Base-by-base conservation (phyloP, 1,140 invertebrate genomes). In the Saxidomus purpurata region DNA sequence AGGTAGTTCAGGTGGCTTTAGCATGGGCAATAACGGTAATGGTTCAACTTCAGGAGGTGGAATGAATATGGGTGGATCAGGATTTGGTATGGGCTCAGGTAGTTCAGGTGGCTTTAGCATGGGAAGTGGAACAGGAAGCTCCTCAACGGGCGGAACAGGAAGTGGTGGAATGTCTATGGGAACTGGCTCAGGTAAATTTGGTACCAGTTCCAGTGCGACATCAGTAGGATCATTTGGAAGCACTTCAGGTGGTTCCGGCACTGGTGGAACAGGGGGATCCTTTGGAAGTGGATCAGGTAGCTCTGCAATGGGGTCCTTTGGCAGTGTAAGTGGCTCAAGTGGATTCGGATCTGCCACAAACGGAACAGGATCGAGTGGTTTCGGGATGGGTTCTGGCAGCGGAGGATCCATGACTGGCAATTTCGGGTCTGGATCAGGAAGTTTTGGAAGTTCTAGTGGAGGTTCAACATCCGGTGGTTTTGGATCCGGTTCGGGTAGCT, bases 261-360 rank as follows among this genome's bases (percentile, higher is more conserved):
- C 19, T 38, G 52, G 71, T 15, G 28, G 47, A 31, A 63, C 43
- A 31, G 82, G 82, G 22, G 22, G 63, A 61, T 22, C 52, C 28
- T 31, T 28, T 31, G 43, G 81, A n/a, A n/a, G n/a, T n/a, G 40
- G 40, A 69, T 84, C 43, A n/a, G 81, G 81, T 13, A 47, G 40
- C 8, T 52, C 47, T 28, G 49, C 47, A 6, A 31, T 55, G 11
- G 77, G 77, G 13, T 80, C 77, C 28, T 40, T 22, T 43, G 40
- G 13, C 2, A n/a, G 13, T 15, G 77, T 43, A 28, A 55, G 40
- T 28, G 47, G 77, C 9, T 77, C 74, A n/a, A 28, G 36, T 47
- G 22, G 47, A 17, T 52, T 55, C 40, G 49, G 47, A 43, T 80
- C 77, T 43, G 71, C 15, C 1, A 43, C 25, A 1, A 11, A 2